These are phyloP conservation scores for Eciton burchellii DNA, from an alignment of 1,140 invertebrate genomes.

Conservation along the genomic window DNA sequence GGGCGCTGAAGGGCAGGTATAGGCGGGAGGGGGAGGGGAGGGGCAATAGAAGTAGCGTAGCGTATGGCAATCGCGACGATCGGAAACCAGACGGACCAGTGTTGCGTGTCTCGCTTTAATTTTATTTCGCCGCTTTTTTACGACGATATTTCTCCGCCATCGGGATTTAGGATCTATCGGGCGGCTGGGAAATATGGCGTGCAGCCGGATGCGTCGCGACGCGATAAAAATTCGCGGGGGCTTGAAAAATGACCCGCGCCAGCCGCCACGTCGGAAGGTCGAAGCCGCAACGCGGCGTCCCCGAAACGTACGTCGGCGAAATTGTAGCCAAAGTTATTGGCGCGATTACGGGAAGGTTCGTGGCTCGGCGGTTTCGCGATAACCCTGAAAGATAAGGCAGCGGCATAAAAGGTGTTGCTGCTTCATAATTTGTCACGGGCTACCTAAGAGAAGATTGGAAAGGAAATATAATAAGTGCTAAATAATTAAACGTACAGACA, in stretches of 20 bases:
- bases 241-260: conserved; percentile 68
- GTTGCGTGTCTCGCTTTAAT: conserved; percentile 30
- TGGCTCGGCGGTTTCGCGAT: conserved; percentile 32
- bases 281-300: conserved; percentile 38
- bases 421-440: neutral
- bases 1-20: no score
- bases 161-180: conserved; percentile 70
- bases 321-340: conserved; percentile 52
- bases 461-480: conserved; percentile 8
- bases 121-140: conserved; percentile 56
- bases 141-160: conserved; percentile 61
- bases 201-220: conserved; percentile 62
- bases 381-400: conserved; percentile 27
- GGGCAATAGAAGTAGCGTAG: conserved; percentile 36
- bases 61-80: conserved; percentile 54
- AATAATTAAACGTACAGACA: neutral
- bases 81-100: conserved; percentile 61
- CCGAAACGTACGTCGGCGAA: conserved; percentile 46
- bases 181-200: conserved; percentile 66
- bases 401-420: conserved; percentile 19
- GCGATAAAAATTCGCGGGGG: conserved; percentile 71
- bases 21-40: no score
- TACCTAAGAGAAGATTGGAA: conserved; percentile 14
- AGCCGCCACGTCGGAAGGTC: conserved; percentile 39
- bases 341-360: conserved; percentile 38